phyloP scores from a whole-genome alignment of 1,140 invertebrate genomes.

The Venturia canescens region DNA sequence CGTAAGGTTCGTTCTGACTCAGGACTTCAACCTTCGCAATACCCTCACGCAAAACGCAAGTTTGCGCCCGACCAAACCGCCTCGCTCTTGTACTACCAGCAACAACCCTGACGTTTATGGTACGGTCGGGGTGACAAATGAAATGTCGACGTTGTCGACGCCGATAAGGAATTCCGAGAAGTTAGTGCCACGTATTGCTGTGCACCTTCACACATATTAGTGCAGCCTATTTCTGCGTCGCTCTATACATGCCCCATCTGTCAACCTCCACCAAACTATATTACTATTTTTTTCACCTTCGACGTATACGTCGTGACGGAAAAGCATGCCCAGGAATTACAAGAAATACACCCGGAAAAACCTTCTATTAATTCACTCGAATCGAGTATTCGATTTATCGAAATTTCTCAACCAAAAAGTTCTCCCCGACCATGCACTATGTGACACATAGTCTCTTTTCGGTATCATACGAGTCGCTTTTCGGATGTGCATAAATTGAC shows the following conservation, averaged over 20 bases:
- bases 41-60: conserved; percentile 56
- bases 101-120: conserved; percentile 68
- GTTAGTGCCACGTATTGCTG: conserved; percentile 59
- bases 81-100: conserved; percentile 46
- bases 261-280: background rate
- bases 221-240: conserved; percentile 39
- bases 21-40: background rate
- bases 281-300: background rate
- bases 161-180: conserved; percentile 68
- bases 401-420: no score
- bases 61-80: conserved; percentile 53
- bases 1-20: conserved; percentile 29
- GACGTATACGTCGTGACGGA: no score
- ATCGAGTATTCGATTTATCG: no score
- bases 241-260: background rate
- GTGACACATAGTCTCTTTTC: no score
- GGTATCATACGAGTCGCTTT: no score
- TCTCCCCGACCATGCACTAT: no score
- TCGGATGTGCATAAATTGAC: no score
- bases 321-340: no score
- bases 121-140: conserved; percentile 69
- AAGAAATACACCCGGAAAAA: no score
- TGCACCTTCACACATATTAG: conserved; percentile 54
- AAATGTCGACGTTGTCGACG: conserved; percentile 61
- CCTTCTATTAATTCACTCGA: no score